Evolutionary conservation across 92 coral and sea anemone genomes (phyloP).

Genomic region (Epizoanthus fatuus): DNA sequence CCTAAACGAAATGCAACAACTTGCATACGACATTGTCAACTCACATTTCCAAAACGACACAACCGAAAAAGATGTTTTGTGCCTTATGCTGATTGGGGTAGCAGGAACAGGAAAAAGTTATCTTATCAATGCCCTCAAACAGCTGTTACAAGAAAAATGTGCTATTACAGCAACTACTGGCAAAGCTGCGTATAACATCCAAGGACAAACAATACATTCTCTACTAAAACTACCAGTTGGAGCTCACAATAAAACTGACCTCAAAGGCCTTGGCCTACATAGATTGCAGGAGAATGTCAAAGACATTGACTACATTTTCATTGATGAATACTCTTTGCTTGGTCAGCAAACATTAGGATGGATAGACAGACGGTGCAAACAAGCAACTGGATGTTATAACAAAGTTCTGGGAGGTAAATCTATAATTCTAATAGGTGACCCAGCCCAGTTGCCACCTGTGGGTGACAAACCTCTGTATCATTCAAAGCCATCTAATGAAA

Average conservation of each 20-base stretch:
- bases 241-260: constrained; percentile 25
- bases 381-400: no score
- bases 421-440: no score
- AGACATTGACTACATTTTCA: no score
- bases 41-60: constrained; percentile 49
- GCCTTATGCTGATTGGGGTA: constrained; percentile 44
- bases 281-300: background rate
- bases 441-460: no score
- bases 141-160: constrained; percentile 55
- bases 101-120: constrained; percentile 67
- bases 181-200: constrained; percentile 31
- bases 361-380: no score
- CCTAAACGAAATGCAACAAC: constrained; percentile 49
- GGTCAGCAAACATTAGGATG: no score
- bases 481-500: no score
- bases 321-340: no score
- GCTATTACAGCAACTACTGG: constrained; percentile 57
- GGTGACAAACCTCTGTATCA: no score
- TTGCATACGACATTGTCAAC: constrained; percentile 42
- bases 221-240: constrained; percentile 61
- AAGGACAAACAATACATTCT: constrained; percentile 62
- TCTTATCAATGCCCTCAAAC: constrained; percentile 54
- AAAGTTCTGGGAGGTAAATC: no score
- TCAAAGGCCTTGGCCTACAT: constrained; percentile 50
- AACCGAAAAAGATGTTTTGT: constrained; percentile 47